Conservation (phyloP, 2,797 vertebrate species). For the Heliangelus exortis region DNA sequence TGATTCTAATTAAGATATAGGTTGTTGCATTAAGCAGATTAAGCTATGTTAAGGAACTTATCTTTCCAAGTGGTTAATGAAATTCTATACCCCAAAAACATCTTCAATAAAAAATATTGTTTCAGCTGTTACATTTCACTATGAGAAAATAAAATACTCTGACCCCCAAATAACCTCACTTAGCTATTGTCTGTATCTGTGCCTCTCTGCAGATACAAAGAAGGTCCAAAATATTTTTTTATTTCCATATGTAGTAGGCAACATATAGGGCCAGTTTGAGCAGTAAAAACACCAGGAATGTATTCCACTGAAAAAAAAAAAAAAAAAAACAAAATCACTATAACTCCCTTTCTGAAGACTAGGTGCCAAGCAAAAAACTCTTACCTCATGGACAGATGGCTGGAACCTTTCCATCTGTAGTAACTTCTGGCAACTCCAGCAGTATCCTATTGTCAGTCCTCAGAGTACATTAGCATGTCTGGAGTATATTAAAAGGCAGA, state of each 20-base stretch:
- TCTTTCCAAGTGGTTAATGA: neutral
- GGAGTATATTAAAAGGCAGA: neutral
- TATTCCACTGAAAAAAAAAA: neutral
- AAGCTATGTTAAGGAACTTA: neutral
- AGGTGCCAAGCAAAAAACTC: neutral
- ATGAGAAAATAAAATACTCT: constrained; percentile 15
- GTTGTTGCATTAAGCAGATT: constrained; percentile 1
- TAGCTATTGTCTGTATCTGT: neutral
- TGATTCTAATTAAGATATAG: constrained; percentile 13
- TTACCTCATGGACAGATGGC: neutral
- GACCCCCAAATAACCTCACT: neutral
- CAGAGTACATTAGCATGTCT: neutral
- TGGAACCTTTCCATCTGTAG: neutral
- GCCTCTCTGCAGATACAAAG: neutral
- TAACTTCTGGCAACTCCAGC: neutral
- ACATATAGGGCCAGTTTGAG: neutral
- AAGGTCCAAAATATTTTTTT: neutral
- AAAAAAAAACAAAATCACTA: constrained; percentile 18
- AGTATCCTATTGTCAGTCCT: neutral
- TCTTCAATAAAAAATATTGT: neutral
- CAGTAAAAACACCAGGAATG: neutral
- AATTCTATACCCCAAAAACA: neutral
- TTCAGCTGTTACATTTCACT: neutral
- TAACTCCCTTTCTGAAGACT: neutral
- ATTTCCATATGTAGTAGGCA: neutral